Evolutionary conservation across 2,888 invertebrate species (phyloP).

Genomic region (Andrena bucephala): DNA sequence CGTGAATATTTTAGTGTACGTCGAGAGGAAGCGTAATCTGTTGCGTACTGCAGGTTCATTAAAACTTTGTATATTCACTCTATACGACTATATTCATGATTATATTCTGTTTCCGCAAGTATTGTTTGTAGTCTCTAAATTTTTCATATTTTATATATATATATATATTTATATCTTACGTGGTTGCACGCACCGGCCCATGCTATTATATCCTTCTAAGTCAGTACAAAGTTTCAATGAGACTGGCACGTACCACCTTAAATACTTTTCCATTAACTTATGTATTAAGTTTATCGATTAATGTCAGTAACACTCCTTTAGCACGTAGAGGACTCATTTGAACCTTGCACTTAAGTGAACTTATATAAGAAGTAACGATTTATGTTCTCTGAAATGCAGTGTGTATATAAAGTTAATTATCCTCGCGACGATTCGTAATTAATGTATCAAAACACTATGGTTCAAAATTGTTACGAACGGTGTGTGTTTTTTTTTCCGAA

Average conservation of each 20-base stretch:
- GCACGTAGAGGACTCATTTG: background rate
- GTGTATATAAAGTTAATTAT: slow-evolving; percentile 16
- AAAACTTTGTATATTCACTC: slow-evolving; percentile 38
- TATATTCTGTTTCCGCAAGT: slow-evolving; percentile 21
- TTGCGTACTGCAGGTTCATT: slow-evolving; percentile 29
- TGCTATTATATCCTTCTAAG: slow-evolving; percentile 15
- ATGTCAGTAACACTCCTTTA: slow-evolving; percentile 20
- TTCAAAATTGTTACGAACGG: slow-evolving; percentile 38
- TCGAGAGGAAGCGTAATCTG: slow-evolving; percentile 31
- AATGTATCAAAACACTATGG: slow-evolving; percentile 24
- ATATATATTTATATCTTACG: slow-evolving; percentile 1
- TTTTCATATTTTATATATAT: slow-evolving; percentile 22
- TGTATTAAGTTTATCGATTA: slow-evolving; percentile 19
- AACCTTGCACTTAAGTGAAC: slow-evolving; percentile 12
- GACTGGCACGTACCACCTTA: slow-evolving; percentile 35
- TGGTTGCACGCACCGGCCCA: slow-evolving; percentile 4
- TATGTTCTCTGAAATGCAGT: slow-evolving; percentile 23
- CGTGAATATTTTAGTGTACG: slow-evolving; percentile 19
- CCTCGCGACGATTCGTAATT: slow-evolving; percentile 12
- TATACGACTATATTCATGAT: background rate
- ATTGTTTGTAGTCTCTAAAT: slow-evolving; percentile 13
- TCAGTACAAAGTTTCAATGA: slow-evolving; percentile 63
- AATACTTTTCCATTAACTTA: slow-evolving; percentile 33
- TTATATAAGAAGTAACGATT: slow-evolving; percentile 8
- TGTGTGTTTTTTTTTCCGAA: slow-evolving; percentile 22